These are phyloP conservation scores for Mesocricetus auratus DNA, from an alignment of 2,113 vertebrate genomes.

Conservation along the genomic window DNA sequence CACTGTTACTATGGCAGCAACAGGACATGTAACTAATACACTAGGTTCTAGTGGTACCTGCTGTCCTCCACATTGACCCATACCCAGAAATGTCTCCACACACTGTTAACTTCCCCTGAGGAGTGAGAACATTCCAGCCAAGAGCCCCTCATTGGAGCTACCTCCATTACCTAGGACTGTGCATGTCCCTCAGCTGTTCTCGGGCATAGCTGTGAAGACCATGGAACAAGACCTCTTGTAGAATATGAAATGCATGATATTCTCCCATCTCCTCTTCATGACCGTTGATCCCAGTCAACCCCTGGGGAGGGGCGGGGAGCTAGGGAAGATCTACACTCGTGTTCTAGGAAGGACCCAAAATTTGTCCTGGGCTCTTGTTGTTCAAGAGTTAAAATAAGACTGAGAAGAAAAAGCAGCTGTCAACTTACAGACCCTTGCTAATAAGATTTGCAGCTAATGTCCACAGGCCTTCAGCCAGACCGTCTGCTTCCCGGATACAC, in stretches of 20 bases:
- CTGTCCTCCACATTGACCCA: neutral
- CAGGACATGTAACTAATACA: neutral
- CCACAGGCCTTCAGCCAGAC: constrained; percentile 36
- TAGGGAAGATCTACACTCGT: neutral
- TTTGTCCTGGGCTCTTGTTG: neutral
- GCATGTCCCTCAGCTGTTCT: neutral
- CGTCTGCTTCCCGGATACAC: constrained; percentile 42
- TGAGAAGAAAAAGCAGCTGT: neutral
- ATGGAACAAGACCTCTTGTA: neutral
- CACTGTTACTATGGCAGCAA: neutral
- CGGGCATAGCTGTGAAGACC: neutral
- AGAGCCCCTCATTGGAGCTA: neutral
- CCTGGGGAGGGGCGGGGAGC: no score
- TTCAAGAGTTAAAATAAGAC: constrained; percentile 24
- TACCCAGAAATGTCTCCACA: neutral
- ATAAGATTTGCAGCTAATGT: constrained; percentile 67
- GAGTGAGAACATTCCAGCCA: neutral
- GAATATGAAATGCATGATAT: neutral
- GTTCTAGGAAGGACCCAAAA: neutral
- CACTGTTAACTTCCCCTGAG: neutral
- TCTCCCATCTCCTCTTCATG: neutral
- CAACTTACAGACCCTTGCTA: constrained; percentile 56
- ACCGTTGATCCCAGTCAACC: neutral
- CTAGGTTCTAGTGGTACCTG: neutral
- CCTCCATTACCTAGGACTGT: neutral